These are phyloP conservation scores for Aricia agestis DNA, from an alignment of 1,140 invertebrate genomes.

Conservation along the genomic window DNA sequence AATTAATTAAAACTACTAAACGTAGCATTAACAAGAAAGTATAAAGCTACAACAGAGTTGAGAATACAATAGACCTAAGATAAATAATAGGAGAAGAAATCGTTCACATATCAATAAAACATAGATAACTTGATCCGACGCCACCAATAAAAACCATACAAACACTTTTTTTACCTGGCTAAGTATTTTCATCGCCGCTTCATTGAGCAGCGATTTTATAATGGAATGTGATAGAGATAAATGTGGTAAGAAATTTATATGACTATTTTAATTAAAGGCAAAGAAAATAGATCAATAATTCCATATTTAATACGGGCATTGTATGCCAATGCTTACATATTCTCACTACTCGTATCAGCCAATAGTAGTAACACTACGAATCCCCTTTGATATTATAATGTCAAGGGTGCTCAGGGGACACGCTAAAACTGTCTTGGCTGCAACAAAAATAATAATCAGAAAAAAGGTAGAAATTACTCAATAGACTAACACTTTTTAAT, in stretches of 20 bases:
- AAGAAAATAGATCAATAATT: neutral
- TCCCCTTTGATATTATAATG: too few relatives aligned
- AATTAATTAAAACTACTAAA: neutral
- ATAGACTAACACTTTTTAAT: too few relatives aligned
- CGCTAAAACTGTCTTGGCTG: too few relatives aligned
- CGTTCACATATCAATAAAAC: conserved; percentile 17
- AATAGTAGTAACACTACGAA: too few relatives aligned
- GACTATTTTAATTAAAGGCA: neutral
- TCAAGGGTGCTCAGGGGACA: too few relatives aligned
- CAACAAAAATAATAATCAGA: too few relatives aligned
- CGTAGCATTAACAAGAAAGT: neutral
- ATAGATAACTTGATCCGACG: conserved; percentile 4
- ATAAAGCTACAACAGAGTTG: neutral
- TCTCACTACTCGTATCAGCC: too few relatives aligned
- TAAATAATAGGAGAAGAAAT: conserved; percentile 23
- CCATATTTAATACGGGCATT: too few relatives aligned
- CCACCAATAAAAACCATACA: conserved; percentile 22
- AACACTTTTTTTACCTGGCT: conserved; percentile 32
- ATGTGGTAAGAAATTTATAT: neutral
- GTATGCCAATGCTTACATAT: too few relatives aligned
- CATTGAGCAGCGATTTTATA: conserved; percentile 30
- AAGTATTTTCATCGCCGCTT: conserved; percentile 31
- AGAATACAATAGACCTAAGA: neutral
- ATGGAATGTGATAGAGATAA: conserved; percentile 15
- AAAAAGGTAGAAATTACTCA: too few relatives aligned